Evolutionary conservation across 2,113 vertebrate genomes (phyloP), one percentile per base, ranked within the genome.

Genomic region (Gymnocephalus cernua): DNA sequence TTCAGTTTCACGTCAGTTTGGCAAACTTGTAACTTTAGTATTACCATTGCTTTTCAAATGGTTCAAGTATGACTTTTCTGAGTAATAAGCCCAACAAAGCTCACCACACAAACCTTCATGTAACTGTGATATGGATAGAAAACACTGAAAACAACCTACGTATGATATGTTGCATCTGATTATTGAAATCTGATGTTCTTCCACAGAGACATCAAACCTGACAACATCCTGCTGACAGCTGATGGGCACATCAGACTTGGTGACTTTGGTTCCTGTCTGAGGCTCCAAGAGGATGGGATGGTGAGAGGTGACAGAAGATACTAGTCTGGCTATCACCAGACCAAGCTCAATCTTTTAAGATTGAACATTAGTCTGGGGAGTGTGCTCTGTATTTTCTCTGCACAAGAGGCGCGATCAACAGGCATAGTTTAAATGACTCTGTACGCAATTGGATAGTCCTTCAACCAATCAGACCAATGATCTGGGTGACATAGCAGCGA

Each of bases 241-340:
- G 93, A 95, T 0, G 97, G 97, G 63, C 96, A 97, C 85, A 92
- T 96, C 19, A 92, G 95, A 75, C 90, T 97, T 1, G 97, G 96
- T 0, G 97, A 97, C 86, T 97, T 97, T 15, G 97, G 96, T 25
- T 97, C 96, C 47, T 97, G 97, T 88, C 92, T 97, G 14, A 95
- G 94, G 67, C 86, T 97, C 25, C 90, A 86, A 2, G 93, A 94
- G 0, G 95, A 97, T 4, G 96, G 97, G 58, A 94, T 94, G 93
- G 97, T 97, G 77, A 94, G 94, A 27, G 61, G 11, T 44, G 19
- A 41, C 21, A 32, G 12, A 67, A 6, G 5, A 50, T 14, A 32
- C 6, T 25, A n/a, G n/a, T n/a, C n/a, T n/a, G n/a, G n/a, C n/a
- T n/a, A n/a, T n/a, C n/a, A n/a, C n/a, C n/a, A n/a, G n/a, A n/a